Base-by-base conservation (phyloP, 2,797 vertebrate genomes). In the Anomalospiza imberbis region DNA sequence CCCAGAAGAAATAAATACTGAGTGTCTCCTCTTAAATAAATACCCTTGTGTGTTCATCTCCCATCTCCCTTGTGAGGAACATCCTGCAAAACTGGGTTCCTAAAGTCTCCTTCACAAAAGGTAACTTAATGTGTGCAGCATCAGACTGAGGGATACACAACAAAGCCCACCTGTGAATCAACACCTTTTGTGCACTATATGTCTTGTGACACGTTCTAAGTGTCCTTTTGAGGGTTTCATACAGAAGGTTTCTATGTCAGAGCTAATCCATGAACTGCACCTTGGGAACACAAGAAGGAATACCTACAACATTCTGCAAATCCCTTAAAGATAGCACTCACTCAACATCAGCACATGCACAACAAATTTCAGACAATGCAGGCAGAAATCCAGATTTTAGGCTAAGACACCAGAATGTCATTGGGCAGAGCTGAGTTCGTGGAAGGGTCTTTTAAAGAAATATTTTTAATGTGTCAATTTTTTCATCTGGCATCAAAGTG, bases 181-280 rank as follows among this genome's bases (percentile, higher is more conserved):
- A 57, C 31, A 44, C 18, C 7, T 82, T 82, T 44, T 55, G 60
- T 44, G 60, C 60, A 55, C 12, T 42, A 2, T 12, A 22, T 13
- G 16, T 36, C 57, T 2, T 1, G 32, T 55, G 65, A 54, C 16
- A 13, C 0, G 2, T 45, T 70, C 50, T 57, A 47, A 0, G 2
- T 3, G 1, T 66, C 32, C 48, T 3, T 2, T 24, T 76, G 22
- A 36, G 28, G 3, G 54, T 13, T 68, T n/a, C 38, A 87, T 6
- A 53, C 7, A 60, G 55, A 81, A 77, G 9, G 7, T 15, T 76
- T 63, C 63, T 40, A 31, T 62, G 60, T 28, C n/a, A 79, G 22
- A 76, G 28, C 17, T 55, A 67, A 25, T 25, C 53, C 48, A 44
- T 5, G 18, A 53, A 76, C 25, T 21, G 50, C 0, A 6, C 28